Conservation (phyloP, 1,140 invertebrate species). For the Magallana angulata region DNA sequence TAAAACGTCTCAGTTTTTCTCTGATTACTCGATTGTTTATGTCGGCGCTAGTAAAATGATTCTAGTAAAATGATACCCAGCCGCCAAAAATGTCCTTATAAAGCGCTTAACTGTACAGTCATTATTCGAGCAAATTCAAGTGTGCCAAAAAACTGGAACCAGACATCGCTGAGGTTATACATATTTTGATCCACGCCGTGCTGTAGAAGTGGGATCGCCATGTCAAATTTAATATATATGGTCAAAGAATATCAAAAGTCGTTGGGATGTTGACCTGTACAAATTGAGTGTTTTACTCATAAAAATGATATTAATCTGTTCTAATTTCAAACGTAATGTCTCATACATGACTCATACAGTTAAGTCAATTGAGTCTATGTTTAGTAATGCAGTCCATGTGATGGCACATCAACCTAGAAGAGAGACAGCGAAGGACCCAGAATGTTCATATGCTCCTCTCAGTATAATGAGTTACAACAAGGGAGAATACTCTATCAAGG, state of each 20-base stretch:
- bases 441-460: not conserved
- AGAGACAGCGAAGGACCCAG: not conserved
- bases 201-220: not conserved
- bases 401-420: not conserved
- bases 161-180: not conserved
- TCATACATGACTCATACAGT: not conserved
- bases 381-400: not conserved
- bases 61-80: not conserved
- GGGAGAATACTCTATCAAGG: not conserved
- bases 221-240: not conserved
- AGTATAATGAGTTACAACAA: not conserved
- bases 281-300: too few relatives aligned
- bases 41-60: not conserved
- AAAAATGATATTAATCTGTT: too few relatives aligned
- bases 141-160: not conserved
- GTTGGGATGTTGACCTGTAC: too few relatives aligned
- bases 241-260: too few relatives aligned
- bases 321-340: too few relatives aligned
- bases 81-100: not conserved
- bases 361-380: conserved; percentile 20
- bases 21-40: not conserved
- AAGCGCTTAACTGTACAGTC: too few relatives aligned
- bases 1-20: not conserved
- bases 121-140: too few relatives aligned
- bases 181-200: not conserved